Conservation (phyloP, 2,113 vertebrate species). For the Reinhardtius hippoglossoides region DNA sequence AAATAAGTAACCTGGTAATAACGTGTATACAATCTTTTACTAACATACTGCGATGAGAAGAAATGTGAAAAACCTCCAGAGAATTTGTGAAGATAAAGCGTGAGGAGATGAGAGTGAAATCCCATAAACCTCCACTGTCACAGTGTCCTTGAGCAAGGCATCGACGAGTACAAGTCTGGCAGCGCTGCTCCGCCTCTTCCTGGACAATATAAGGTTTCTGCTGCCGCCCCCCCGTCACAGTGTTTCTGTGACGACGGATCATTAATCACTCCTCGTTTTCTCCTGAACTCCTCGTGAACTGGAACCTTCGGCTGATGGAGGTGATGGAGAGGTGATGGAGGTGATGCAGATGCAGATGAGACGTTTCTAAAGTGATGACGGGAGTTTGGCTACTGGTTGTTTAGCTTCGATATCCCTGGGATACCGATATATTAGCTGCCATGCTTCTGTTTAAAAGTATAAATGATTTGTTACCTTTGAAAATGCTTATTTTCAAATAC, state of each 20-base stretch:
- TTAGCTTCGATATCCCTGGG: too few relatives aligned
- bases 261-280: constrained; percentile 22
- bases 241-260: too few relatives aligned
- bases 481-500: too few relatives aligned
- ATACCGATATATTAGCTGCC: too few relatives aligned
- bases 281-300: constrained; percentile 18
- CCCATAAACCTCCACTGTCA: neutral
- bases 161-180: neutral
- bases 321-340: neutral
- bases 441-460: too few relatives aligned
- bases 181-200: neutral
- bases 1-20: constrained; percentile 60
- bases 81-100: constrained; percentile 3
- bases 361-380: constrained; percentile 5
- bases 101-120: neutral
- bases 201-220: neutral
- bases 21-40: constrained; percentile 67
- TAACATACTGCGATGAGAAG: constrained; percentile 49
- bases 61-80: constrained; percentile 43
- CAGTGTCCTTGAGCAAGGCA: constrained; percentile 1
- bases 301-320: constrained; percentile 14
- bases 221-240: neutral
- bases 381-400: neutral
- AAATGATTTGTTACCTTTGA: too few relatives aligned
- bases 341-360: neutral